Evolutionary conservation across 2,888 invertebrate species (phyloP), one percentile per base, ranked within the genome.

Genomic region (Thecophora atra): DNA sequence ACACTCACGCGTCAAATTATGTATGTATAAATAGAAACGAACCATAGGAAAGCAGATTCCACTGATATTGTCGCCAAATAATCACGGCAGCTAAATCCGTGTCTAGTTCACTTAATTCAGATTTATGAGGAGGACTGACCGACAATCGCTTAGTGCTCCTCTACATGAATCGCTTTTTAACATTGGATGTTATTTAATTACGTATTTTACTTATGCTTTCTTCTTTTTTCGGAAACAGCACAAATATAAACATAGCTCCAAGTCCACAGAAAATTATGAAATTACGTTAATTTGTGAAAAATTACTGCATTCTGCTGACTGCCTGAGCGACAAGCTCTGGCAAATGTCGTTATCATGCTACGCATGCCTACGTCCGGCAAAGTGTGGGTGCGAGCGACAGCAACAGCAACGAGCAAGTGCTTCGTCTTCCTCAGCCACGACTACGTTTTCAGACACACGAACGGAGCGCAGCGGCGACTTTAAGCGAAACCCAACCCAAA

Each of bases 321-420:
- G 66, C 37, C 47, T 37, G 52, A 19, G 51, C 51, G 4, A 58
- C 64, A n/a, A 47, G 64, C 44, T 64, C 26, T 42, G 52, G 66
- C 66, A 54, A 66, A 52, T 54, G 66, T 15, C 52, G 51, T 52
- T 19, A 37, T 24, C 28, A 51, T 66, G 66, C 52, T 15, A 17
- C 24, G 66, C 66, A 66, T 66, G 30, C n/a, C 28, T 52, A 52
- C 52, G 30, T 26, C 30, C 21, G 19, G 28, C 28, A 30, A 51
- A 30, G 66, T 66, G 66, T 54, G 66, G 66, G 66, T 66, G 64
- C 64, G 47, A 21, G 42, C 47, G n/a, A 24, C 64, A 47, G 26
- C 44, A 44, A 64, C n/a, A 64, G 15, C 24, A 47, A 15, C 24
- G 28, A 47, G 44, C 44, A 64, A 47, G 64, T 64, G 47, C 24